These are phyloP conservation scores for Hymenopus coronatus DNA, from an alignment of 2,888 invertebrate genomes.

Conservation along the genomic window DNA sequence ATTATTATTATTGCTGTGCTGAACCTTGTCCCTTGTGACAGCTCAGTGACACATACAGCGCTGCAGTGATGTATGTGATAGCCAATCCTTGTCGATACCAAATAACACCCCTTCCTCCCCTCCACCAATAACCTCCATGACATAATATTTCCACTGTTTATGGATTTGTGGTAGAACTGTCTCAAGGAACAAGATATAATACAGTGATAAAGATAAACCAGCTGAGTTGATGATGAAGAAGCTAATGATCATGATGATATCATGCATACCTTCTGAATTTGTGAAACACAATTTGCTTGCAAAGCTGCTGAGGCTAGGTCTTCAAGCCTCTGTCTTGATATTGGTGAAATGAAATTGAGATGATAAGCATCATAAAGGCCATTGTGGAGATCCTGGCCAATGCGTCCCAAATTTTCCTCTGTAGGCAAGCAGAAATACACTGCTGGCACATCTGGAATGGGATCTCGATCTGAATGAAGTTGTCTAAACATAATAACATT, in stretches of 20 bases:
- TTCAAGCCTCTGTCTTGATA: conserved; percentile 89
- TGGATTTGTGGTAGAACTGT: too few species aligned
- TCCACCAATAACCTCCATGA: too few species aligned
- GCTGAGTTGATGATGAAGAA: not conserved
- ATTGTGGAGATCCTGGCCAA: conserved; percentile 85
- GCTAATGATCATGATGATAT: too few species aligned
- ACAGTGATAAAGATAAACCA: too few species aligned
- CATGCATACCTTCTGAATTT: conserved; percentile 80
- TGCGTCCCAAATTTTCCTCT: conserved; percentile 92
- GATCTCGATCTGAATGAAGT: conserved; percentile 81
- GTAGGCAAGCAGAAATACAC: conserved; percentile 96
- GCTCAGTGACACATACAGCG: too few species aligned
- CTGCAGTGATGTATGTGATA: too few species aligned
- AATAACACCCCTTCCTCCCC: too few species aligned
- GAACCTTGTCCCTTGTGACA: too few species aligned
- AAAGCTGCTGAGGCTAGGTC: conserved; percentile 91
- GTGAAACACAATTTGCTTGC: conserved; percentile 84
- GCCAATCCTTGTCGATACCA: too few species aligned
- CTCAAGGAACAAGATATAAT: too few species aligned
- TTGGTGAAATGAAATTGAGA: conserved; percentile 94
- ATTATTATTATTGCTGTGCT: too few species aligned
- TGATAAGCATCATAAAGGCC: conserved; percentile 93
- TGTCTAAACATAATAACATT: conserved; percentile 54
- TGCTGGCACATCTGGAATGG: conserved; percentile 98
- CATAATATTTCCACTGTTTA: too few species aligned